A percentile compares a stretch with the other conserved stretches of the same genome.
Conservation (phyloP, 2,113 vertebrate genomes). For the Sminthopsis crassicaudata region DNA sequence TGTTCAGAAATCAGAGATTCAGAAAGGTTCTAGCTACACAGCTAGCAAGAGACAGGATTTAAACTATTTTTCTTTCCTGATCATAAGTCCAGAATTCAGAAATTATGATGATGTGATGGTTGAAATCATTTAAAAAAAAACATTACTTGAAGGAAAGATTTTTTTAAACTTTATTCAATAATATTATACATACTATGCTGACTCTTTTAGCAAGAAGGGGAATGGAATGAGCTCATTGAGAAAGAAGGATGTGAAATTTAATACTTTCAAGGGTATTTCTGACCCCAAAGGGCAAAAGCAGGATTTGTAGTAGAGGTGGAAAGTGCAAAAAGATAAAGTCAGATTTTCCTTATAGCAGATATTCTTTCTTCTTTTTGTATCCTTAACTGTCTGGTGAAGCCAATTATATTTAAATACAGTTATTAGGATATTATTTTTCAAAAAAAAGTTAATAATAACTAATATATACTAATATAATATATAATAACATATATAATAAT, state of each 20-base stretch:
- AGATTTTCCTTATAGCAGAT: neutral
- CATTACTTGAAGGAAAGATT: neutral
- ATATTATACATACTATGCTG: neutral
- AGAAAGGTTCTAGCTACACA: neutral
- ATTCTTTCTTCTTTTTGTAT: neutral
- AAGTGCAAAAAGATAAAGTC: neutral
- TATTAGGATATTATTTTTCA: neutral
- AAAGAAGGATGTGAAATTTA: no score
- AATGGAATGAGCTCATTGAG: neutral
- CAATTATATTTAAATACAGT: neutral
- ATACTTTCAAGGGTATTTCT: neutral
- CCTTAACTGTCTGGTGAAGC: neutral
- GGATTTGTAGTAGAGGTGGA: neutral
- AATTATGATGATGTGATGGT: neutral
- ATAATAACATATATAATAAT: no score
- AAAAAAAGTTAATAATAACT: neutral
- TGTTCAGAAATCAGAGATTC: neutral
- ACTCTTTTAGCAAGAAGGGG: neutral
- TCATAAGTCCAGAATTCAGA: no score
- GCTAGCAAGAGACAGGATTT: neutral
- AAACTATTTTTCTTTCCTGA: neutral
- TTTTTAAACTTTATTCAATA: neutral
- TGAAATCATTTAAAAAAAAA: neutral
- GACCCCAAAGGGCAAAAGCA: neutral
- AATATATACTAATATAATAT: no score